phyloP scores from a whole-genome alignment of 2,797 vertebrate species.

The Rhadinocentrus ornatus region DNA sequence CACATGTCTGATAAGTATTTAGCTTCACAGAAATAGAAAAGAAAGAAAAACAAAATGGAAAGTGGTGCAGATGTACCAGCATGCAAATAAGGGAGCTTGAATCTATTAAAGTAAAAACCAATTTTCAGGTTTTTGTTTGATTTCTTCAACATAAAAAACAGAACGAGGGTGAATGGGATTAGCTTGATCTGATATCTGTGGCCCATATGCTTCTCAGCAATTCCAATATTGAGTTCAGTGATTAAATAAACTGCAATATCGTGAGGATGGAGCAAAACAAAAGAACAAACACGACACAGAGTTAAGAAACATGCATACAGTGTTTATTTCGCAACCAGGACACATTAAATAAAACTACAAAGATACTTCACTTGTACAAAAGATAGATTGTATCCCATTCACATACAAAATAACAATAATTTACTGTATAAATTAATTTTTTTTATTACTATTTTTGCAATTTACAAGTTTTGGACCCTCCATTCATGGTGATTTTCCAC shows the following conservation, averaged over 20 bases:
- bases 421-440: conserved; percentile 90
- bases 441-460: conserved; percentile 82
- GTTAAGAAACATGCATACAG: conserved; percentile 88
- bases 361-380: conserved; percentile 87
- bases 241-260: conserved; percentile 24
- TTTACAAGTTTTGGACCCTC: conserved; percentile 75
- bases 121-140: conserved; percentile 30
- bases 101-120: conserved; percentile 32
- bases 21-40: conserved; percentile 27
- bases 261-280: conserved; percentile 12
- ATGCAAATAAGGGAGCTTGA: conserved; percentile 29
- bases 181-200: conserved; percentile 33
- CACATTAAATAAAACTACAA: conserved; percentile 89
- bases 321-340: conserved; percentile 86
- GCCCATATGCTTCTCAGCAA: conserved; percentile 20
- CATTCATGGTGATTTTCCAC: conserved; percentile 46
- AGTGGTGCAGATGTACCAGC: conserved; percentile 45
- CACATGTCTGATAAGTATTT: conserved; percentile 71
- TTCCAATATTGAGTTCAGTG: conserved; percentile 9
- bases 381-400: conserved; percentile 88
- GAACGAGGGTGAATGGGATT: conserved; percentile 25
- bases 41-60: conserved; percentile 18
- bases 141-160: conserved; percentile 4
- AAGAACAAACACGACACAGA: conserved; percentile 40
- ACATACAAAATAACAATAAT: conserved; percentile 89